Evolutionary conservation across 2,888 invertebrate species (phyloP).

Genomic region (Bombyx huttoni): DNA sequence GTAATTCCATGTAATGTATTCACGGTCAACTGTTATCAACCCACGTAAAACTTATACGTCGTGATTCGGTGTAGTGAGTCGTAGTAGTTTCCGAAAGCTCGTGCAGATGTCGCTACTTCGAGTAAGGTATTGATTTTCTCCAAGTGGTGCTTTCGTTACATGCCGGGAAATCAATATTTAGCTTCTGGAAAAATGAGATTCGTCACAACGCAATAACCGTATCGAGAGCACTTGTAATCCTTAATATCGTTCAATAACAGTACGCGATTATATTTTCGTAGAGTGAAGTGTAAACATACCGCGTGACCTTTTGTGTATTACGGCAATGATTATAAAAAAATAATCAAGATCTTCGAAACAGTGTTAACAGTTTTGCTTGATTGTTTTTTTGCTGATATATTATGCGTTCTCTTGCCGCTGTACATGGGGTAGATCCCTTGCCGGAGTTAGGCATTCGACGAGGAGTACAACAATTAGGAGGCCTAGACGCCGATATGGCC

Average conservation of each 20-base stretch:
- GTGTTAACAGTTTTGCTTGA: slow-evolving; percentile 54
- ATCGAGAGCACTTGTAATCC: not conserved
- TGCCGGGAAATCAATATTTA: slow-evolving; percentile 55
- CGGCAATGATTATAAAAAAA: slow-evolving; percentile 39
- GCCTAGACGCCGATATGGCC: slow-evolving; percentile 76
- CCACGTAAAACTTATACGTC: not conserved
- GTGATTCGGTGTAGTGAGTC: not conserved
- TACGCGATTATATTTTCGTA: not conserved
- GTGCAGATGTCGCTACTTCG: slow-evolving; percentile 44
- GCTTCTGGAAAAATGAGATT: slow-evolving; percentile 40
- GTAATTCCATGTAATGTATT: not conserved
- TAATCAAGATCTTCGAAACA: slow-evolving; percentile 47
- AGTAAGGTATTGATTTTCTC: slow-evolving; percentile 52
- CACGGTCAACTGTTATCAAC: not conserved
- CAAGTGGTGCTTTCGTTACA: slow-evolving; percentile 15
- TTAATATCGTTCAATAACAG: slow-evolving; percentile 1
- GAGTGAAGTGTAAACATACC: slow-evolving; percentile 5
- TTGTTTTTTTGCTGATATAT: slow-evolving; percentile 62
- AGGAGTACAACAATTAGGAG: slow-evolving; percentile 36
- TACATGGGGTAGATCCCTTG: slow-evolving; percentile 62
- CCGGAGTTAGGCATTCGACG: slow-evolving; percentile 51
- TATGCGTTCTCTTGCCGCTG: slow-evolving; percentile 63
- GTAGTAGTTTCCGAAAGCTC: slow-evolving; percentile 5
- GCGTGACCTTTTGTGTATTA: slow-evolving; percentile 14
- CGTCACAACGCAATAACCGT: slow-evolving; percentile 14